Conservation (phyloP, 2,113 vertebrate genomes). For the Psilopsiagon aurifrons region DNA sequence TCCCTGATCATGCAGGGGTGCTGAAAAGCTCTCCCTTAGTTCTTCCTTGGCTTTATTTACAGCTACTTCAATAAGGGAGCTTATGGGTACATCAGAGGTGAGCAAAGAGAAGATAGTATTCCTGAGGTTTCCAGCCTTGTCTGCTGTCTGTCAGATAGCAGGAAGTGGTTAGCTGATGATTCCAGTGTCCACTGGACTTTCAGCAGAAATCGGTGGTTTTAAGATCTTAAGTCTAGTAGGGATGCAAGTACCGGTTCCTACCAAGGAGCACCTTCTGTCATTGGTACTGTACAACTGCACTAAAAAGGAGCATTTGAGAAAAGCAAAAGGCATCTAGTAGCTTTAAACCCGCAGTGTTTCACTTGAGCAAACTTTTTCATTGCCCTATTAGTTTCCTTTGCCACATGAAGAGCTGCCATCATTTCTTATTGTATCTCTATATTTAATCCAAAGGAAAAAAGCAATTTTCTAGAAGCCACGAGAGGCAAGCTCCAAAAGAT, state of each 20-base stretch:
- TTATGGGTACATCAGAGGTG: rapidly evolving
- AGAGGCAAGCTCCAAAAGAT: slow-evolving; percentile 12
- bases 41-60: not conserved
- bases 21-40: not conserved
- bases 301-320: slow-evolving; percentile 23
- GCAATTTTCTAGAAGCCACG: not conserved
- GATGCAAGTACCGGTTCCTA: not conserved
- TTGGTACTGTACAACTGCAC: not conserved
- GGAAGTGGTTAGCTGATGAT: not conserved
- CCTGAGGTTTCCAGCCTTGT: not conserved
- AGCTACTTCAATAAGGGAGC: not conserved
- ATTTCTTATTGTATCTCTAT: not conserved
- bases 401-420: not conserved
- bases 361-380: not conserved
- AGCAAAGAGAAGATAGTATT: not conserved
- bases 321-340: slow-evolving; percentile 9
- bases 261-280: not conserved
- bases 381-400: slow-evolving; percentile 2
- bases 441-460: not conserved
- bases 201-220: not conserved
- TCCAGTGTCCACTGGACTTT: not conserved
- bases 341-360: not conserved
- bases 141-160: not conserved
- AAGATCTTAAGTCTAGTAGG: not conserved
- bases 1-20: not conserved